Conservation (phyloP, 1,140 invertebrate genomes). For the Fragariocoptes setiger region DNA sequence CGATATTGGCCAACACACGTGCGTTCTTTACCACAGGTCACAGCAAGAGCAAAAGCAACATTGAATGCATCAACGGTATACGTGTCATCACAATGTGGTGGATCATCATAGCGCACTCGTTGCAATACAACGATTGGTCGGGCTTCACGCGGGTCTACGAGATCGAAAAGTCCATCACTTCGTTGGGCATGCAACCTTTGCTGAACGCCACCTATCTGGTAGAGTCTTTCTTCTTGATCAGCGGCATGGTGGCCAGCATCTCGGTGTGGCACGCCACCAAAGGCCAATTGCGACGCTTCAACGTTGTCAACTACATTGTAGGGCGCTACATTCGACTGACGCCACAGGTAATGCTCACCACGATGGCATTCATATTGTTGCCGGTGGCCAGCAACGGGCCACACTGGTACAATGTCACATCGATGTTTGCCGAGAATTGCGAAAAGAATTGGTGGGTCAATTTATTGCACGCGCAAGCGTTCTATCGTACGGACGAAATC, state of each 20-base stretch:
- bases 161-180: not conserved
- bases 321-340: slow-evolving; percentile 3
- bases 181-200: not conserved
- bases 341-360: slow-evolving; percentile 1
- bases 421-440: not conserved
- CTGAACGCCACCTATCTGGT: slow-evolving; percentile 29
- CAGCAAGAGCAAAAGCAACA: not conserved
- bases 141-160: not conserved
- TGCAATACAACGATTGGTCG: slow-evolving; percentile 23
- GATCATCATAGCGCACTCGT: slow-evolving; percentile 68
- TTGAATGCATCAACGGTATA: slow-evolving; percentile 32
- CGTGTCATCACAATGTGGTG: slow-evolving; percentile 49
- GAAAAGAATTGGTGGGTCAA: not conserved
- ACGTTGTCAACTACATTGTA: not conserved
- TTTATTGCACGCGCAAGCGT: not conserved
- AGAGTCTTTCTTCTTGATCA: slow-evolving; percentile 62
- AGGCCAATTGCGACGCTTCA: not conserved
- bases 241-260: slow-evolving; percentile 8
- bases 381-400: not conserved
- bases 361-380: not conserved
- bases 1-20: not conserved
- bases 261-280: not conserved
- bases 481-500: not conserved
- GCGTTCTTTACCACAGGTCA: not conserved
- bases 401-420: not conserved